Evolutionary conservation across 2,113 vertebrate genomes (phyloP).

Genomic region (Empidonax alnorum): DNA sequence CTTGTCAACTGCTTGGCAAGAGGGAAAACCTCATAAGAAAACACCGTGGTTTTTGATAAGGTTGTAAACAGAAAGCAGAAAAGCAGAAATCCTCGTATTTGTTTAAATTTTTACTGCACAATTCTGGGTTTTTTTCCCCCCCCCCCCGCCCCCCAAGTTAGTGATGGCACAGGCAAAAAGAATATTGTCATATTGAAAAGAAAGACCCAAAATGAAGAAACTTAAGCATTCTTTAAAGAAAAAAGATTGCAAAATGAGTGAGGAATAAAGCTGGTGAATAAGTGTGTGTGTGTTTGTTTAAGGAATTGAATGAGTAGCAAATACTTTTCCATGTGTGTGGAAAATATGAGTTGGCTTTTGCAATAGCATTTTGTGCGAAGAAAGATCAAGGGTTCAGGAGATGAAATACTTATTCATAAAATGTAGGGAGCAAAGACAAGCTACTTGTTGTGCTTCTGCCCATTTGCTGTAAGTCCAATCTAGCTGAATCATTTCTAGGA

Average conservation of each 20-base stretch:
- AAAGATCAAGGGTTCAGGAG: constrained; percentile 62
- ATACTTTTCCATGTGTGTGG: constrained; percentile 48
- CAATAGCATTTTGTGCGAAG: constrained; percentile 51
- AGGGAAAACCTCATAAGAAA: neutral
- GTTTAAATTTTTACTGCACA: neutral
- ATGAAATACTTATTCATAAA: constrained; percentile 64
- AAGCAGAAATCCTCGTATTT: neutral
- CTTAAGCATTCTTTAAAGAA: neutral
- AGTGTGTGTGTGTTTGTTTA: constrained; percentile 21
- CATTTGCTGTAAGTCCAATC: constrained; percentile 7
- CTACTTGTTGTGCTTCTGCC: constrained; percentile 52
- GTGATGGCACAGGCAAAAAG: neutral
- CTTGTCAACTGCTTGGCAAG: neutral
- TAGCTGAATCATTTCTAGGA: constrained; percentile 67
- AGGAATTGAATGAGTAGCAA: constrained; percentile 31
- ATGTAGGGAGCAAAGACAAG: constrained; percentile 46
- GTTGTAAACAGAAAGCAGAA: neutral
- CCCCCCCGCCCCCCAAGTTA: neutral
- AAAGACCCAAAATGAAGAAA: neutral
- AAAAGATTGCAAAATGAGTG: neutral
- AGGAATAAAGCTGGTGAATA: constrained; percentile 1
- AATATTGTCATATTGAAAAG: neutral
- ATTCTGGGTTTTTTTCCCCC: neutral
- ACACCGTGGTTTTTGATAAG: neutral
- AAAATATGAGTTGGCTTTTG: constrained; percentile 59